Evolutionary conservation across 2,888 invertebrate species (phyloP), one percentile per base, ranked within the genome.

Genomic region (Pharmacophagus antenor): DNA sequence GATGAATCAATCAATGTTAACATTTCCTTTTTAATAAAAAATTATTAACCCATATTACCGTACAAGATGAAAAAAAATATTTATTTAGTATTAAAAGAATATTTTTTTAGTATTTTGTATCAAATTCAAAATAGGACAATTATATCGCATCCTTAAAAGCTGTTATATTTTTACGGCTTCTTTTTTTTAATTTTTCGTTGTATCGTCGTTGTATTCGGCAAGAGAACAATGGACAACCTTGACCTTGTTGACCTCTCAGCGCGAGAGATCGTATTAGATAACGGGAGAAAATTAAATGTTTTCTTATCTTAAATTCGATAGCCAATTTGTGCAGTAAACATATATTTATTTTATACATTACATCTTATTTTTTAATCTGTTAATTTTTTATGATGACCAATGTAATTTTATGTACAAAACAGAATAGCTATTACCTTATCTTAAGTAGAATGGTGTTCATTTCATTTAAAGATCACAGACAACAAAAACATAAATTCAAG

Each of bases 141-240:
- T 12, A 10, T 31, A 31, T 10, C 12, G 3, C 17, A 15, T 42
- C 42, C 42, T 17, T 42, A 42, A 42, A 42, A 8, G 42, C 17
- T n/a, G 42, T 17, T 5, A 42, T 17, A 17, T 4, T 42, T 7
- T 42, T n/a, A n/a, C n/a, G n/a, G n/a, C n/a, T 10, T 31, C 15
- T 0, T 10, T 10, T 3, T 31, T 31, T 10, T 31, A 10, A 10
- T 7, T 1, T 31, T 31, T 31, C 12, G 10, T 31, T 12, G 42
- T 18, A 17, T 17, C 17, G 17, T 27, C 42, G 17, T 42, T 17
- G 17, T 52, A 15, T 20, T 52, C n/a, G n/a, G 41, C 25, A 17
- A 37, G 63, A 63, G 67, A 64, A 71, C 70, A 70, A 71, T 70
- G 60, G 62, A 23, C 56, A 67, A 56, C 73, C 73, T 72, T 72